Base-by-base conservation (phyloP, 2,113 vertebrate species). In the Chamaea fasciata region DNA sequence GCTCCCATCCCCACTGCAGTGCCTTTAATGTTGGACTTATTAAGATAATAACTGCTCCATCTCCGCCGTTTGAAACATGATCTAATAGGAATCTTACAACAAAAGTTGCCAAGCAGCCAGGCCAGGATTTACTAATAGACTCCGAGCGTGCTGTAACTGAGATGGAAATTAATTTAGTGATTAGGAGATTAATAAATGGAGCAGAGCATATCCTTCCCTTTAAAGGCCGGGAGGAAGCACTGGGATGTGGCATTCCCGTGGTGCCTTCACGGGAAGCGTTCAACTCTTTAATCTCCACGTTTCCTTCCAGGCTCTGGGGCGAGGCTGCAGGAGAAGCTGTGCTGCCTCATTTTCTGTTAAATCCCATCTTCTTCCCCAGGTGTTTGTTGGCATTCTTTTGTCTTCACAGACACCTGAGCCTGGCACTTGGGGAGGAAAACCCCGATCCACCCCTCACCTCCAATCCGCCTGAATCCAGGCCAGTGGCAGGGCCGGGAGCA, bases 91-190 rank as follows among this genome's bases (percentile, higher is more conserved):
- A 26, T 64, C 91, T 81, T 55, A 41, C 7, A 85, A 78, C 80
- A 93, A 86, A 96, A 97, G 92, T 90, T 92, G 91, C 92, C 92
- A 89, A 89, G 92, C 94, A 94, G 94, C 92, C 59, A 20, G 47
- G 94, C 82, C 89, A 47, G 59, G 94, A 94, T 89, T 94, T 94
- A 89, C 91, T 89, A 89, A 94, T 59, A 78, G 89, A 56, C 23
- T 78, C 86, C 31, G 83, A 81, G 53, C 15, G 69, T 67, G 86
- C 88, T 62, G 91, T 67, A 93, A 86, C 76, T 13, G 95, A 89
- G 92, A 92, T 78, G 94, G 91, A 81, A 90, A 92, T 93, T 90
- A 90, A 83, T 89, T 83, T 81, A 87, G 92, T n/a, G 91, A 89
- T 87, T 33, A 70, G 95, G 76, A 91, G 94, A 83, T 90, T 52